Base-by-base conservation (phyloP, 2,888 invertebrate species). In the Rotaria macrura region DNA sequence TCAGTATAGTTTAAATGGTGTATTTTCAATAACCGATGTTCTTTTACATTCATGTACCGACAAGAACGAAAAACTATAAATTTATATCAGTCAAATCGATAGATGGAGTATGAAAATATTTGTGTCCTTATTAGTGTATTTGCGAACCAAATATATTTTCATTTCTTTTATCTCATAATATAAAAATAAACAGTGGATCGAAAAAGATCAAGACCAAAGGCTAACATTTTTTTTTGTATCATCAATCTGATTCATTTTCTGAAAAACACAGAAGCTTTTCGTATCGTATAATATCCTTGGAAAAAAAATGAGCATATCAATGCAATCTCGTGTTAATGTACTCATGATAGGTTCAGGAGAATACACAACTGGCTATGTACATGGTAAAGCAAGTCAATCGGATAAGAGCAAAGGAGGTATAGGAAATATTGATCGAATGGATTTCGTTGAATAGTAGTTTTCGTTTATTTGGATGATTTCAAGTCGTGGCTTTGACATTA, bases 401-500 rank as follows among this genome's bases (percentile, higher is more conserved):
- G 79, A 79, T 6, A 79, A 79, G 43, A 79, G 43, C n/a, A 79
- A 79, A 79, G 79, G 79, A 79, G 79, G 79, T 79, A 79, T 12
- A 43, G 0, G 43, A 23, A 25, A 79, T 1, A 25, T 4, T 34
- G 6, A 6, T 57, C 29, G 1, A 10, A 2, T 65, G 9, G 3
- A 34, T 34, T 17, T 65, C 10, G 3, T 29, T 65, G 29, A 29
- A 65, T 34, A 40, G 4, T 43, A 3, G 20, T 43, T 43, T 5
- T n/a, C 0, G 7, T 34, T 79, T 1, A n/a, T n/a, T n/a, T n/a
- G n/a, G n/a, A n/a, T n/a, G 38, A 34, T 79, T 3, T 17, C 7
- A n/a, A 79, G 79, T 79, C 43, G 79, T 79, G 6, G 79, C 43
- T 2, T 43, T 79, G 25, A 79, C 79, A 79, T n/a, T 79, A n/a